Evolutionary conservation across 2,113 vertebrate species (phyloP).

Genomic region (Lycaon pictus): DNA sequence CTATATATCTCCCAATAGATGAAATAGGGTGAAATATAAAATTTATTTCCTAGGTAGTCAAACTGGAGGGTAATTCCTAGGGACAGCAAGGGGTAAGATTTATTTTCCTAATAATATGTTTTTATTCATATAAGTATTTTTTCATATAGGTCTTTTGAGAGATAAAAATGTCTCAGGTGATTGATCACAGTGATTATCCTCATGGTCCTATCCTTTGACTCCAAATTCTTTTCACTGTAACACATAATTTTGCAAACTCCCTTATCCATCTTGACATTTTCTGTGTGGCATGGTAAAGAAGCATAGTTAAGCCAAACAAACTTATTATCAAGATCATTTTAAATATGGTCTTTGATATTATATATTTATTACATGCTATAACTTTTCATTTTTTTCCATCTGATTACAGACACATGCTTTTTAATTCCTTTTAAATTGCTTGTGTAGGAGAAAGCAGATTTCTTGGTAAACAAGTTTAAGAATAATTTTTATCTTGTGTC

Average conservation of each 20-base stretch:
- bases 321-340: slow-evolving; percentile 29
- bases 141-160: slow-evolving; percentile 53
- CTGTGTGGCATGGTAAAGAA: slow-evolving; percentile 9
- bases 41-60: slow-evolving; percentile 39
- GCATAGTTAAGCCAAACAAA: slow-evolving; percentile 41
- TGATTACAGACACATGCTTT: neutral
- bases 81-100: slow-evolving; percentile 19
- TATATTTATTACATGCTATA: neutral
- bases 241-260: neutral
- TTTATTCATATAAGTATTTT: slow-evolving; percentile 35
- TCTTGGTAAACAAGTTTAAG: slow-evolving; percentile 49
- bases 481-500: slow-evolving; percentile 32
- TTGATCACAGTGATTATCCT: neutral
- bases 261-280: slow-evolving; percentile 32
- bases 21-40: neutral
- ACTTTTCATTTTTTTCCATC: slow-evolving; percentile 45
- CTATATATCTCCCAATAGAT: neutral
- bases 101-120: slow-evolving; percentile 61
- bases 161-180: slow-evolving; percentile 9
- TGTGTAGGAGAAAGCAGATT: slow-evolving; percentile 30
- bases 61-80: neutral
- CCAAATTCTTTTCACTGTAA: neutral
- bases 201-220: neutral
- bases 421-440: slow-evolving; percentile 53
- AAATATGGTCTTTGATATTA: slow-evolving; percentile 43